phyloP scores from a whole-genome alignment of 2,797 vertebrate genomes.

The Rhincodon typus region DNA sequence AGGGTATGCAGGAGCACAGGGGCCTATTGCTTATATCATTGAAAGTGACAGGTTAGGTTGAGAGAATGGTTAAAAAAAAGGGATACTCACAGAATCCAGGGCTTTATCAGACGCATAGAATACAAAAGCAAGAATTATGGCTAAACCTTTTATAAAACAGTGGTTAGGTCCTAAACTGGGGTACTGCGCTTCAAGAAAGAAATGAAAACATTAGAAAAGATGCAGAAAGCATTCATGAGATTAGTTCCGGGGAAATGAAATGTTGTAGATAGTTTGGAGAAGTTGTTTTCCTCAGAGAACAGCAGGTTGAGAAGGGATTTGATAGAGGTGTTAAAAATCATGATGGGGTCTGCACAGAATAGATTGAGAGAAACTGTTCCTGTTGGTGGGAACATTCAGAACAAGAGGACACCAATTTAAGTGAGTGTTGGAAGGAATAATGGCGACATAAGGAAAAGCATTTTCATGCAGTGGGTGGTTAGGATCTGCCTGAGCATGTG shows the following conservation, averaged over 20 bases:
- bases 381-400: not conserved
- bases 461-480: no score
- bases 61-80: not conserved
- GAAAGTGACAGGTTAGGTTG: not conserved
- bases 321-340: not conserved
- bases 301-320: not conserved
- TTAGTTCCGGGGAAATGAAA: not conserved
- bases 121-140: not conserved
- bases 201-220: not conserved
- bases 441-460: not conserved
- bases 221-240: not conserved
- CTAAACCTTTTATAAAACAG: no score
- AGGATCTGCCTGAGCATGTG: not conserved
- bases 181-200: not conserved
- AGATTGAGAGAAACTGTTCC: not conserved
- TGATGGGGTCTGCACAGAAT: not conserved
- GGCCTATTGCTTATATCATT: not conserved
- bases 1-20: not conserved
- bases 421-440: no score
- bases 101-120: not conserved
- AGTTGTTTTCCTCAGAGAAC: not conserved
- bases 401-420: not conserved
- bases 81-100: not conserved
- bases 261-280: not conserved
- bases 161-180: no score